phyloP scores from a whole-genome alignment of 2,888 invertebrate genomes.

The Neoscelio sp. region DNA sequence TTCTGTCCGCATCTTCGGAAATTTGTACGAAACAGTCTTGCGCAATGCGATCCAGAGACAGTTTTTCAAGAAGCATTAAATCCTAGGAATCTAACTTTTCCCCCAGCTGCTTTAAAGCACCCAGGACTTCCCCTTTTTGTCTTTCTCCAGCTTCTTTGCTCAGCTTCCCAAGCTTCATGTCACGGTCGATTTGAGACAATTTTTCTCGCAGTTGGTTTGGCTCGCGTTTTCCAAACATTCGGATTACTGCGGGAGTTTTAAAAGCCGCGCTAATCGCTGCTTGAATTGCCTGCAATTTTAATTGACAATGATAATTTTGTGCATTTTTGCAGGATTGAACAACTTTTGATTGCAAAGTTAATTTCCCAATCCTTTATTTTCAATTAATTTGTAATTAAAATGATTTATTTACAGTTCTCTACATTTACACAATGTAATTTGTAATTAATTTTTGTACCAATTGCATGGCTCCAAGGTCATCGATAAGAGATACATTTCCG shows the following conservation, averaged over 20 bases:
- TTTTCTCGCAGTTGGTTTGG: constrained; percentile 87
- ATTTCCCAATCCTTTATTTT: constrained; percentile 8
- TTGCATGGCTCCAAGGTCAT: constrained; percentile 87
- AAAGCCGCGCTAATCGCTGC: constrained; percentile 90
- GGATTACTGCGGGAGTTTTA: constrained; percentile 89
- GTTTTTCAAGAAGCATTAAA: constrained; percentile 83
- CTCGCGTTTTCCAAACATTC: constrained; percentile 89
- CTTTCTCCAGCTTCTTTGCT: constrained; percentile 83
- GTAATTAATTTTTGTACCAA: constrained; percentile 83
- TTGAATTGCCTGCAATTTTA: constrained; percentile 86
- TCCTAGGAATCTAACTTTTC: constrained; percentile 84
- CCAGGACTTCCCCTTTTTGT: constrained; percentile 84
- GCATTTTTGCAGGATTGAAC: not conserved
- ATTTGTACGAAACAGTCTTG: constrained; percentile 83
- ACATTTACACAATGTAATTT: too few species aligned
- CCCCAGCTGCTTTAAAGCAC: constrained; percentile 84
- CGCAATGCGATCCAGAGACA: constrained; percentile 80
- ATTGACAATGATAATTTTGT: constrained; percentile 7
- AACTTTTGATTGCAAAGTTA: too few species aligned
- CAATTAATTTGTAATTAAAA: not conserved
- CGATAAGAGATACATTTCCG: constrained; percentile 88
- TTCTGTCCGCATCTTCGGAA: constrained; percentile 78
- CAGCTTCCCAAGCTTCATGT: constrained; percentile 86
- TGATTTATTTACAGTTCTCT: too few species aligned
- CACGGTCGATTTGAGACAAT: constrained; percentile 85